Base-by-base conservation (phyloP, 2,888 invertebrate genomes). In the Zhuqinia jingwanae region DNA sequence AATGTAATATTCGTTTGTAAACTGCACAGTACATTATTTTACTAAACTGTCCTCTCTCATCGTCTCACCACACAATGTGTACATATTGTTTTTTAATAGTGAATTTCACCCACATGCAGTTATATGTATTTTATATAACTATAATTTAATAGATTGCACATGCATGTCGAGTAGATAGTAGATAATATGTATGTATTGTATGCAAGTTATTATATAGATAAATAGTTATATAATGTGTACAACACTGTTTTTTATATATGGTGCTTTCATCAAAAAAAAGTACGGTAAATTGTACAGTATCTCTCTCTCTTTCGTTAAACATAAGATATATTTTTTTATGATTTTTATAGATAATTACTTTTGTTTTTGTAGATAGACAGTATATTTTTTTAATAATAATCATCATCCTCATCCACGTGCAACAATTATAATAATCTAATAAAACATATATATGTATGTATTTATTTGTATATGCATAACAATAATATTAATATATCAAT, bases 401-500 rank as follows among this genome's bases (percentile, higher is more conserved):
- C 70, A 70, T 65, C 30, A 13, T 60, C 58, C 45, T 70, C 65
- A 30, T 73, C 73, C 47, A 30, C 75, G 75, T 75, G 75, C 75
- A 75, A 75, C 73, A 73, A 50, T 73, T 50, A 53, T 70, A 68
- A 17, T 20, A 42, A n/a, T n/a, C n/a, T 42, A 68, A n/a, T n/a
- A n/a, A 5, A 5, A n/a, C n/a, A n/a, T n/a, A 58, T 27, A 27
- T 60, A 60, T 17, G 20, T n/a, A 81, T 65, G 25, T 79, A 78
- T 53, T 73, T 42, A 56, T n/a, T 22, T 73, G 25, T 30, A 53
- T 60, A 36, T 13, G 22, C 20, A 75, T 82, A 53, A 63, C 25
- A 75, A 63, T 63, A 76, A 79, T 82, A 82, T 75, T 75, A 75
- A 75, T 75, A 20, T 75, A 75, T 75, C 56, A 75, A 30, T 8